Evolutionary conservation across 1,140 invertebrate species (phyloP), one percentile per base, ranked within the genome.

Genomic region (Zophobas atratus): DNA sequence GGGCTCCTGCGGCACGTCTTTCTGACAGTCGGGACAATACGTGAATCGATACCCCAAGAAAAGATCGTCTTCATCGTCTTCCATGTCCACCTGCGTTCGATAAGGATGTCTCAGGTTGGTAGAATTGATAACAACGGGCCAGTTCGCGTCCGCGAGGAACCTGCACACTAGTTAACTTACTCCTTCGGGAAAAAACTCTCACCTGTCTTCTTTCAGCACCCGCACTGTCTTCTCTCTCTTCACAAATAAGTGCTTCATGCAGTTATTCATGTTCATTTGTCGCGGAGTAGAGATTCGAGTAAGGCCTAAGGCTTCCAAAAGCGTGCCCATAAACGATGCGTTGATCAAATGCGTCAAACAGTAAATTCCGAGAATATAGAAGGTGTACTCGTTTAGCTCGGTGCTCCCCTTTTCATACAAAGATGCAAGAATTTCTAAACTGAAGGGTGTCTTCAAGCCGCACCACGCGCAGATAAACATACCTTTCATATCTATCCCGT

Each of bases 201-300:
- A 88, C 80, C 87, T 88, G 49, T 88, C 87, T 85, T 88, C 87
- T 79, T 88, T 88, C 63, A 88, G 77, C 84, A 88, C 87, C 0
- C 86, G 85, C 3, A 88, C 86, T 46, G 85, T 87, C 0, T 86
- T 83, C 60, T 87, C 86, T 63, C 87, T 83, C 0, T 86, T 87
- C 36, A 82, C 72, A 84, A 87, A 86, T 70, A 88, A 81, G 0
- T 87, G 83, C 74, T 86, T 87, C 4, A 88, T 85, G 53, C 87
- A 87, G 57, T 87, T 88, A 0, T 86, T 88, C 87, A 88, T 88
- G 48, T 88, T 88, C 0, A 85, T 85, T 56, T 88, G 88, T 80
- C 87, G 87, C 0, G 87, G 85, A 1, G 87, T 75, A 0, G 87
- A 88, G 75, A 88, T 86, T 71, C 88, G 85, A 0, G 86, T 81